phyloP scores from a whole-genome alignment of 1,140 invertebrate genomes.

The Drosophila ambigua region DNA sequence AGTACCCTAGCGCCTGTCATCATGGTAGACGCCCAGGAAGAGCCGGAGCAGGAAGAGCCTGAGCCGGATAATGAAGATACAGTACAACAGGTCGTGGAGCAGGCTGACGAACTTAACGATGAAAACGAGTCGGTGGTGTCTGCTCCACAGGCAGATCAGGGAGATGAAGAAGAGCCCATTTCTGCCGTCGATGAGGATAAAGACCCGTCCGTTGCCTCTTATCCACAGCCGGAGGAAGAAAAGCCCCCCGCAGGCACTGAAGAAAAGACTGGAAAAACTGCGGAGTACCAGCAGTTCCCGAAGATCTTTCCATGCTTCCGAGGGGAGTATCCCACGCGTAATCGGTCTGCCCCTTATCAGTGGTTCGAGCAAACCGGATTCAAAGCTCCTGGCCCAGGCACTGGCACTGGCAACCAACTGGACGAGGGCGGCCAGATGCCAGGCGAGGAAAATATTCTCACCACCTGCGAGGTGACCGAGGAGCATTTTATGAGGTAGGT shows the following conservation, averaged over 20 bases:
- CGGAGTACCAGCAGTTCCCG: not conserved
- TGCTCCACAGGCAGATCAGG: too few relatives aligned
- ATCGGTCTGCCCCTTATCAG: conserved; percentile 12
- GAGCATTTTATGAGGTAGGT: conserved; percentile 43
- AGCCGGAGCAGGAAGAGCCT: not conserved
- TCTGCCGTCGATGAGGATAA: too few relatives aligned
- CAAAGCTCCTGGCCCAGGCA: not conserved
- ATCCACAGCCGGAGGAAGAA: not conserved
- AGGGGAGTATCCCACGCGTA: conserved; percentile 37
- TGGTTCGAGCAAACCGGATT: conserved; percentile 24
- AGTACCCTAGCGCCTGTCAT: too few relatives aligned
- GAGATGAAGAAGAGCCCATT: not conserved
- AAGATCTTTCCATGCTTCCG: conserved; percentile 43
- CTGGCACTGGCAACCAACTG: too few relatives aligned
- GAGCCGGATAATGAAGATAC: not conserved
- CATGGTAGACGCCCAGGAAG: not conserved
- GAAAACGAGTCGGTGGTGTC: too few relatives aligned
- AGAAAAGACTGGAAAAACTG: not conserved
- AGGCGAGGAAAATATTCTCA: conserved; percentile 21
- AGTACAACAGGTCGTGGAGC: not conserved
- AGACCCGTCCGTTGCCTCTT: not conserved
- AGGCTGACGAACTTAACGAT: too few relatives aligned
- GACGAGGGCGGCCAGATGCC: not conserved
- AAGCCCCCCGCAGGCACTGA: not conserved
- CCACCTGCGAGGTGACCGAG: conserved; percentile 58